These are phyloP conservation scores for Dichetophora obliterata DNA, from an alignment of 2,888 invertebrate species.

Conservation along the genomic window DNA sequence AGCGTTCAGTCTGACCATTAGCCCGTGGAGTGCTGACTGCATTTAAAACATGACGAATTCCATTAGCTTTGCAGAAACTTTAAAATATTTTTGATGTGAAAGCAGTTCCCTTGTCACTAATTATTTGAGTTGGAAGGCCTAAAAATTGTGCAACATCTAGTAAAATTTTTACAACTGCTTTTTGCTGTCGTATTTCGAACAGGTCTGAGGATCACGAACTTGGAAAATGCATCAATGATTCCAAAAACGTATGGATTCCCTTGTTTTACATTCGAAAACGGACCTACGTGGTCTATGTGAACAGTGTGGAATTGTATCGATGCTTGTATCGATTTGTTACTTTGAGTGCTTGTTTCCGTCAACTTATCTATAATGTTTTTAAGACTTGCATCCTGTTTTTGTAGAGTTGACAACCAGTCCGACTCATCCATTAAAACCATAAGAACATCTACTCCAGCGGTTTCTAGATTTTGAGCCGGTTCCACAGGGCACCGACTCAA, in stretches of 20 bases:
- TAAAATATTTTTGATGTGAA: slow-evolving; percentile 28
- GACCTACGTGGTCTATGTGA: slow-evolving; percentile 60
- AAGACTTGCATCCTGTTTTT: slow-evolving; percentile 12
- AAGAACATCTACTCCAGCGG: slow-evolving; percentile 12
- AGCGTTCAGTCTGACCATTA: too few species aligned
- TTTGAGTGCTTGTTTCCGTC: background rate
- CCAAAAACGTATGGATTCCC: too few species aligned
- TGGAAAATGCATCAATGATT: too few species aligned
- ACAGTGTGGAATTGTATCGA: slow-evolving; percentile 57
- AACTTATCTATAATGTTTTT: slow-evolving; percentile 17
- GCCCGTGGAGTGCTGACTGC: too few species aligned
- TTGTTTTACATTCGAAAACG: slow-evolving; percentile 54
- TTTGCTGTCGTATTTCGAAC: too few species aligned
- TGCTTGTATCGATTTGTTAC: slow-evolving; percentile 29
- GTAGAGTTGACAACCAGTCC: slow-evolving; percentile 40
- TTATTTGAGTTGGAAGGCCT: background rate
- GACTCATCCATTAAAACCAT: slow-evolving; percentile 28
- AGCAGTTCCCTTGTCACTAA: slow-evolving; percentile 41
- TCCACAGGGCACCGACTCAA: background rate
- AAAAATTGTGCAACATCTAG: too few species aligned
- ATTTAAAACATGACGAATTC: too few species aligned
- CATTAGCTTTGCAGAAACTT: too few species aligned
- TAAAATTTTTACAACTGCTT: too few species aligned
- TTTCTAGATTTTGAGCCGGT: background rate
- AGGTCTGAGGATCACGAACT: too few species aligned